phyloP scores from a whole-genome alignment of 53 echinoderm and acorn worm species.

The Echinometra lucunter region DNA sequence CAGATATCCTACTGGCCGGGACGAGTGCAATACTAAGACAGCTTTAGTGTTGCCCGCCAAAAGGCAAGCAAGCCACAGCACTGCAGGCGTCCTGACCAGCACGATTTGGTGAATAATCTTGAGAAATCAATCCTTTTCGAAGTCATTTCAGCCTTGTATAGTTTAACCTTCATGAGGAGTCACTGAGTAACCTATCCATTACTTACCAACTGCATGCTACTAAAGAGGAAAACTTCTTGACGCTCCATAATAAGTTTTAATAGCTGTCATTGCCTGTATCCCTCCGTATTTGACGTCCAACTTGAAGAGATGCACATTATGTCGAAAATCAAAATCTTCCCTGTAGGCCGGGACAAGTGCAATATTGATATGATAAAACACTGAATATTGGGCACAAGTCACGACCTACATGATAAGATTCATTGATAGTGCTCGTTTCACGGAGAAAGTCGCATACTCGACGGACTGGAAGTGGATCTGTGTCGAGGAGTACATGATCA shows the following conservation, averaged over 20 bases:
- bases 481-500: not conserved
- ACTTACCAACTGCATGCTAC: too few species aligned
- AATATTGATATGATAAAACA: conserved; percentile 77
- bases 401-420: conserved; percentile 77
- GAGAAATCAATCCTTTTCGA: not conserved
- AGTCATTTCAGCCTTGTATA: not conserved
- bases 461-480: not conserved
- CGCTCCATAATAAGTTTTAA: too few species aligned
- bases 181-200: too few species aligned
- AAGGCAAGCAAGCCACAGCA: conserved; percentile 71
- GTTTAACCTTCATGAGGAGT: too few species aligned
- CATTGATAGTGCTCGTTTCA: not conserved
- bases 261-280: too few species aligned
- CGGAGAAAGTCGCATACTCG: not conserved
- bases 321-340: conserved; percentile 47
- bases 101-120: conserved; percentile 66
- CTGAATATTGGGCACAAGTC: conserved; percentile 88
- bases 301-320: too few species aligned
- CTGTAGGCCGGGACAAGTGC: conserved; percentile 99
- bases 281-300: too few species aligned
- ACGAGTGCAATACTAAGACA: conserved; percentile 92
- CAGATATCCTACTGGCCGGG: conserved; percentile 89
- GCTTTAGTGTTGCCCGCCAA: not conserved
- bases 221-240: too few species aligned
- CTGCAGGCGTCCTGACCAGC: conserved; percentile 86